These are phyloP conservation scores for Pollenia griseotomentosa DNA, from an alignment of 2,888 invertebrate species.

Conservation along the genomic window DNA sequence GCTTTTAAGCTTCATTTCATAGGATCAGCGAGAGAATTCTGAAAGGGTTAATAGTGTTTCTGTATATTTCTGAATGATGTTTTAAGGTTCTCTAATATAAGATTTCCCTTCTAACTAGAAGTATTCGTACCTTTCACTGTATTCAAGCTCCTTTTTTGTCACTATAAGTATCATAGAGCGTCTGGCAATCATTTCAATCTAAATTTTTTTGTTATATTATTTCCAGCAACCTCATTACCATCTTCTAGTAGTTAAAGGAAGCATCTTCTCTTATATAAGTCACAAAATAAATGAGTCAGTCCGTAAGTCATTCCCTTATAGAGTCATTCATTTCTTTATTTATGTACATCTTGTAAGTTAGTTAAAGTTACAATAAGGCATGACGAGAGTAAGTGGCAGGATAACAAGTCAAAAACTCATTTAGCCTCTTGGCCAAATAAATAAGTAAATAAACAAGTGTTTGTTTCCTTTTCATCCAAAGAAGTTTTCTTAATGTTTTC, in stretches of 20 bases:
- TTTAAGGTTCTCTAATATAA: too few relatives aligned
- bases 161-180: background rate
- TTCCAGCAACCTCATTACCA: slow-evolving; percentile 20
- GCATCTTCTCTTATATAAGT: background rate
- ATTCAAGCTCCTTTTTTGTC: too few relatives aligned
- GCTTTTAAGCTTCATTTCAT: too few relatives aligned
- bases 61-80: too few relatives aligned
- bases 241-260: slow-evolving; percentile 2
- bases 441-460: slow-evolving; percentile 74
- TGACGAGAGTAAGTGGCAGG: slow-evolving; percentile 71
- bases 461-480: slow-evolving; percentile 51
- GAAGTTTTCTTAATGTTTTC: slow-evolving; percentile 10
- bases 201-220: background rate
- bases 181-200: background rate
- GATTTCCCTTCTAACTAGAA: too few relatives aligned
- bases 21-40: too few relatives aligned
- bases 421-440: slow-evolving; percentile 78
- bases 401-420: slow-evolving; percentile 77
- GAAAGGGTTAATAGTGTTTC: too few relatives aligned
- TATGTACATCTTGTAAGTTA: slow-evolving; percentile 36
- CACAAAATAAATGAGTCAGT: slow-evolving; percentile 62
- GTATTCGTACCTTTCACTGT: too few relatives aligned
- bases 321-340: slow-evolving; percentile 30
- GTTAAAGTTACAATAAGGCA: slow-evolving; percentile 46
- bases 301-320: background rate